Evolutionary conservation across 2,113 vertebrate genomes (phyloP).

Genomic region (Butorides virescens): DNA sequence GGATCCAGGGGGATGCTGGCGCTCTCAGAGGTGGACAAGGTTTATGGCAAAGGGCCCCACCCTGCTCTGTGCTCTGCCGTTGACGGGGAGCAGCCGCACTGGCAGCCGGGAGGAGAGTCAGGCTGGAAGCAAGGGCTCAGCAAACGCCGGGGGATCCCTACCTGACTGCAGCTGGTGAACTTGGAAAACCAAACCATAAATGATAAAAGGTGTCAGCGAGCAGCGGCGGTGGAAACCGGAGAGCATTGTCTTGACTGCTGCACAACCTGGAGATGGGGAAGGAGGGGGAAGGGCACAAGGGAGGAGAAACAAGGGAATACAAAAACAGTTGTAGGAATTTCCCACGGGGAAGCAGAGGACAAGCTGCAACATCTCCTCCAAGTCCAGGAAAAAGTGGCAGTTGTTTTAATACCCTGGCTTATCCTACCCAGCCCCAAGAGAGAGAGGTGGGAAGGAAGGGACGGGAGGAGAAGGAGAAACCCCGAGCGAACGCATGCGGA

Average conservation of each 20-base stretch:
- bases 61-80: background rate
- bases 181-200: background rate
- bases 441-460: background rate
- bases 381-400: background rate
- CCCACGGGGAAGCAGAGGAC: background rate
- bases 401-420: background rate
- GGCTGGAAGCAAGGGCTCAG: background rate
- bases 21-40: too few relatives aligned
- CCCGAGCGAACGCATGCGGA: accelerated
- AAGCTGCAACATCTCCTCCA: background rate
- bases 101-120: background rate
- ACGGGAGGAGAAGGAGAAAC: background rate
- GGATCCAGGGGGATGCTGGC: background rate
- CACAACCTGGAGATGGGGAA: background rate
- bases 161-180: background rate
- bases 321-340: background rate
- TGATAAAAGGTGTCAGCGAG: background rate
- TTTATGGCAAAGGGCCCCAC: background rate
- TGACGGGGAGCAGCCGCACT: background rate
- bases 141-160: background rate
- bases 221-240: background rate
- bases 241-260: background rate
- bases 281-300: background rate
- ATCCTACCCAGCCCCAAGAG: background rate
- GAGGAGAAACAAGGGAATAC: background rate